phyloP scores from a whole-genome alignment of 2,113 vertebrate genomes.

The Electrona antarctica region DNA sequence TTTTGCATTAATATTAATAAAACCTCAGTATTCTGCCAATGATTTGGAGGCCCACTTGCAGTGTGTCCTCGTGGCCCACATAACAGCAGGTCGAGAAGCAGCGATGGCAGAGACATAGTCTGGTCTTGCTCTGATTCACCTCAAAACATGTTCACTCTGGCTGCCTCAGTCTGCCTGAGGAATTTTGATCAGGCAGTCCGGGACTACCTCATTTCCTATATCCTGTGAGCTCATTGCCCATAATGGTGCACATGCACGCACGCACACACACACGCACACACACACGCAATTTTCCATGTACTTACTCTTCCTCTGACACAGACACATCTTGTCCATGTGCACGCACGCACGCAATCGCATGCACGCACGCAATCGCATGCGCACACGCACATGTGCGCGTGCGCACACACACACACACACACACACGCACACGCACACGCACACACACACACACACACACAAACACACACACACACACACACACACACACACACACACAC shows the following conservation, averaged over 20 bases:
- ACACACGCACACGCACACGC: not conserved
- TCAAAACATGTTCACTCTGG: conserved; percentile 11
- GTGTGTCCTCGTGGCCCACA: not conserved
- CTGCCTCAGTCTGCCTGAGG: conserved; percentile 12
- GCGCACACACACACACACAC: not conserved
- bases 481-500: not conserved
- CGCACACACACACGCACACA: conserved; percentile 21
- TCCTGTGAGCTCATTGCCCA: conserved; percentile 28
- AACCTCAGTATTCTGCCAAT: too few relatives aligned
- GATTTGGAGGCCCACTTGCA: not conserved
- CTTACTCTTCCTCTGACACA: not conserved
- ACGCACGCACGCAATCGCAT: not conserved
- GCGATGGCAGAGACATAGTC: not conserved
- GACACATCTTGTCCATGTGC: conserved; percentile 1
- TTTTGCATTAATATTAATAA: too few relatives aligned
- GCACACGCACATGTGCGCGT: too few relatives aligned
- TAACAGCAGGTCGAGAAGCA: too few relatives aligned
- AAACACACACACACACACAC: too few relatives aligned
- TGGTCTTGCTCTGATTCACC: conserved; percentile 19
- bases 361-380: not conserved
- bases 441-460: conserved; percentile 1
- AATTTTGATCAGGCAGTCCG: conserved; percentile 25
- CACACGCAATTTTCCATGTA: not conserved
- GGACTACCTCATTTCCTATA: conserved; percentile 40
- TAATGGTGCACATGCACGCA: not conserved